A percentile compares a stretch with the other conserved stretches of the same genome.
Evolutionary conservation across 2,888 invertebrate genomes (phyloP).

Genomic region (Desoria tigrina): DNA sequence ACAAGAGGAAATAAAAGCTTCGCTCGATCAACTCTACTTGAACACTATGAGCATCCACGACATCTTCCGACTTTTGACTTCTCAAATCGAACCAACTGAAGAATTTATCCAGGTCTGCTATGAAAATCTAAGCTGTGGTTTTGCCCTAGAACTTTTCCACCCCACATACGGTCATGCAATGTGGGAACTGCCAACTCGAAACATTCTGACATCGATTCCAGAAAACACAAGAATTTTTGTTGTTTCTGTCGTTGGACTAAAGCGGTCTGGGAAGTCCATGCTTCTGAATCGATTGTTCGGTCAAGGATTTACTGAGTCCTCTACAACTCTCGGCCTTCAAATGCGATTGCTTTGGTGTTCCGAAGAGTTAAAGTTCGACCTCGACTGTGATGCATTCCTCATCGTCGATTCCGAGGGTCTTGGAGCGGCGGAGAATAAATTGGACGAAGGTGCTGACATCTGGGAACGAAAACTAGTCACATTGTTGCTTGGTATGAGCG

Average conservation of each 20-base stretch:
- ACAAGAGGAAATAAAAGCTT: not conserved
- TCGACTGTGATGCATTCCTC: conserved; percentile 22
- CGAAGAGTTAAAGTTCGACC: not conserved
- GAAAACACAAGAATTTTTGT: conserved; percentile 16
- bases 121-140: not conserved
- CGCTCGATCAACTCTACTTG: not conserved
- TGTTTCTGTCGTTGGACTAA: conserved; percentile 26
- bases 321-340: conserved; percentile 11
- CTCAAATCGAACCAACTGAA: not conserved
- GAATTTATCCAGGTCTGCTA: not conserved
- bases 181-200: not conserved
- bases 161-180: not conserved
- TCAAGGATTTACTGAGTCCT: conserved; percentile 19
- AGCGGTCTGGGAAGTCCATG: conserved; percentile 35
- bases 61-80: not conserved
- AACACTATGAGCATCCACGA: conserved; percentile 7
- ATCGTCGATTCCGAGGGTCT: conserved; percentile 27
- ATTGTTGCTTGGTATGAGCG: conserved; percentile 21
- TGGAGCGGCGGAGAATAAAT: conserved; percentile 3
- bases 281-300: conserved; percentile 38
- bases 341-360: conserved; percentile 11
- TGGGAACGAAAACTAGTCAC: conserved; percentile 16
- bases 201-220: not conserved
- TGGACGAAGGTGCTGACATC: conserved; percentile 16
- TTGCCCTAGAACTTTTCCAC: conserved; percentile 10